Percentiles rank a stretch among this genome's conserved stretches.
Conservation (phyloP, 2,797 vertebrate species). For the Orientallactaga sibirica region DNA sequence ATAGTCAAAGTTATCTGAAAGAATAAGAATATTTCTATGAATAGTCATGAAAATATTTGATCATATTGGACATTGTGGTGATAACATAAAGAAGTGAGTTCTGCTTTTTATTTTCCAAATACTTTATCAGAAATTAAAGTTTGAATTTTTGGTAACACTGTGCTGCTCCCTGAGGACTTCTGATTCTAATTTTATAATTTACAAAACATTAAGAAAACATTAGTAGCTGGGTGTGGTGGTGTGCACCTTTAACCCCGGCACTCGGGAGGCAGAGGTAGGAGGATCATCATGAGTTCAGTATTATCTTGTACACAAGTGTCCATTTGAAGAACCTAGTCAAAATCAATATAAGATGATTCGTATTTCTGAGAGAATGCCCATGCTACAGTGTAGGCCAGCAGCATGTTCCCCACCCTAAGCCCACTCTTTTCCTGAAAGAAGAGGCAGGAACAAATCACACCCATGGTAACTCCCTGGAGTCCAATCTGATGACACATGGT, state of each 20-base stretch:
- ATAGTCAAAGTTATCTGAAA: background rate
- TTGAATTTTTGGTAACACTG: background rate
- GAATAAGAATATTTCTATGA: background rate
- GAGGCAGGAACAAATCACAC: background rate
- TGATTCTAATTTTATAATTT: slow-evolving; percentile 56
- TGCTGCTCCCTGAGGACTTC: background rate
- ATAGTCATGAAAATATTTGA: background rate
- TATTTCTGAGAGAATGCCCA: background rate
- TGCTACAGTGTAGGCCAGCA: background rate
- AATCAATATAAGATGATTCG: slow-evolving; percentile 14
- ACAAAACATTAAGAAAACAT: background rate
- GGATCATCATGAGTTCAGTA: too few relatives aligned
- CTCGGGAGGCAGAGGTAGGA: too few relatives aligned
- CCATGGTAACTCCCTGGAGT: background rate
- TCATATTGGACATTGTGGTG: background rate
- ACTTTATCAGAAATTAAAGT: slow-evolving; percentile 40
- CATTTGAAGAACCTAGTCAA: slow-evolving; percentile 7
- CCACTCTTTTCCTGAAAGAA: slow-evolving; percentile 45
- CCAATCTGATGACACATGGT: slow-evolving; percentile 21
- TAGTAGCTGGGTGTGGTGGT: background rate
- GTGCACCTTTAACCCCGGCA: too few relatives aligned
- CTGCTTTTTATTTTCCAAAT: background rate
- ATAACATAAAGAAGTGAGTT: background rate
- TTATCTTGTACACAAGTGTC: background rate
- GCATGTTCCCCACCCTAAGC: background rate